Evolutionary conservation across 2,797 vertebrate species (phyloP), one percentile per base, ranked within the genome.

Genomic region (Dicrostonyx torquatus): DNA sequence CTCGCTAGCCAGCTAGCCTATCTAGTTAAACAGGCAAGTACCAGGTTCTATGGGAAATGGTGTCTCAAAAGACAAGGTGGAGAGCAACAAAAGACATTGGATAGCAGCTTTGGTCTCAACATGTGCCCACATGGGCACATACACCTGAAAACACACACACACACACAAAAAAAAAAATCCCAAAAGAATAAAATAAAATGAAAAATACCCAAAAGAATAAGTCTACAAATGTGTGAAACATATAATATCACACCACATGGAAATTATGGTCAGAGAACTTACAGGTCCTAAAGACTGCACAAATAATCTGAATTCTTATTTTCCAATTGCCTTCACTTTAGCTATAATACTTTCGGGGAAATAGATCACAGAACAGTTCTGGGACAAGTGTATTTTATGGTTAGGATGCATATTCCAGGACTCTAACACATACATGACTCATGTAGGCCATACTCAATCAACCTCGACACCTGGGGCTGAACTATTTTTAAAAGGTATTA

Each of bases 401-500:
- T 31, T 48, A 78, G 43, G 50, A 70, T 58, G 20, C 43, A 77
- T 6, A 55, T 29, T 43, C 50, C 9, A 20, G 37, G 22, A 37
- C 58, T 13, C 82, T 70, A 50, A 94, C 50, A 84, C 10, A 62
- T 6, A 3, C 20, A 0, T 77, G 48, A 87, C 79, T 94, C 87
- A 76, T 1, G 13, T 68, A 68, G 20, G 29, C 50, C 48, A 88
- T 31, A 18, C 83, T 80, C 53, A 68, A 85, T 48, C 76, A 62
- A 70, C 75, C 34, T 89, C 37, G 3, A 24, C 43, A 64, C 84
- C 82, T 45, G 87, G 37, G 29, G 73, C 48, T 70, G 40, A 77
- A 55, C 62, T 95, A 80, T 91, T 95, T 96, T 95, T 84, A 62
- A 89, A 94, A 80, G 48, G 12, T 50, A 29, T 78, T 80, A 92